Base-by-base conservation (phyloP, 2,113 vertebrate species). In the Tachycineta bicolor region DNA sequence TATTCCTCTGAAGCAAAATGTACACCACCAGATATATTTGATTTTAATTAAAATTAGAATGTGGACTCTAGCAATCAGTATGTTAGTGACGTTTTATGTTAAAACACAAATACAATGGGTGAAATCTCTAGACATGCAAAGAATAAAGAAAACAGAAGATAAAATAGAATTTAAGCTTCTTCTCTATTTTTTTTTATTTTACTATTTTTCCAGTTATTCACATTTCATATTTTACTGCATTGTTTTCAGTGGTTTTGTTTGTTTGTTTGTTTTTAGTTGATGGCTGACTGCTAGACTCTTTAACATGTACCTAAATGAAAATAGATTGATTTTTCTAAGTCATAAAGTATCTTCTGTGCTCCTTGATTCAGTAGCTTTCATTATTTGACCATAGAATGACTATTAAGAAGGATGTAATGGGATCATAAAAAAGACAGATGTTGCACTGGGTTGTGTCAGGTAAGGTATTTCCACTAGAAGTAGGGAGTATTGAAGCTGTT, bases 351-450 rank as follows among this genome's bases (percentile, higher is more conserved):
- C n/a, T 87, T 87, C 46, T 82, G 17, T 22, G 34, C 7, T 90
- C 19, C 52, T 92, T 90, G 64, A 94, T 89, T 89, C 63, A 92
- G 59, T 73, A 90, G 43, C 63, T 95, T 87, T 95, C 89, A 49
- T 93, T 91, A 80, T 87, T 93, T 95, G 75, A 73, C 67, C 21
- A 29, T 76, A 33, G 73, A 85, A 47, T 82, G 33, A 63, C 39
- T 91, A 75, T 79, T 64, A 92, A 90, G 19, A 63, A 69, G n/a
- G 88, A 68, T 49, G 25, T 62, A 79, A 92, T 62, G 17, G 44
- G 31, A 65, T 88, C 49, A 73, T 88, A 80, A 90, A 93, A 84
- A 69, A 85, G 70, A 85, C 46, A 64, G 46, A 85, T 76, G 53
- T 39, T 64, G 46, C 18, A 21, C 33, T 68, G 43, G 10, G 28